Base-by-base conservation (phyloP, 2,888 invertebrate genomes). In the Chirona hameri region DNA sequence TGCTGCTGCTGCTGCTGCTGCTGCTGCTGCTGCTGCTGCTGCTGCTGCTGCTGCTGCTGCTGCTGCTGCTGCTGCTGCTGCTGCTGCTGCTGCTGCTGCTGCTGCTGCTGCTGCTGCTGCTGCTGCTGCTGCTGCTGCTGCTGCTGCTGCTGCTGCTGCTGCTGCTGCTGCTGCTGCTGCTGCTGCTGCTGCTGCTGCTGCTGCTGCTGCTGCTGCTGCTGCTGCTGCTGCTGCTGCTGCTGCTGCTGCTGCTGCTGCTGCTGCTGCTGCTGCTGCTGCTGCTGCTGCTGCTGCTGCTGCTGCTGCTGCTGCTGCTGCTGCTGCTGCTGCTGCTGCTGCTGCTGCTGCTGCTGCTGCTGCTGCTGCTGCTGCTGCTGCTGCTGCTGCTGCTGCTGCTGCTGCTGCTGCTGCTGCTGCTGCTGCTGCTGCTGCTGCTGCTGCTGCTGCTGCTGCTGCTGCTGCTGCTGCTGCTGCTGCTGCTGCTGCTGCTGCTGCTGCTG, bases 111-210 rank as follows among this genome's bases (percentile, higher is more conserved):
- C 79, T 12, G 79, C 24, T 76, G 79, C 24, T 15, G 12, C 24
- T 24, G 79, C 79, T 76, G 24, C 79, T 76, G 14, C 24, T 24
- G 79, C 24, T 76, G 14, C 12, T 39, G 14, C 79, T 15, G 79
- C 79, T 76, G 79, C 79, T 15, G 79, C 79, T 24, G 24, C 79
- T 76, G 24, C 79, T 15, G 12, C 12, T 76, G 24, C 24, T 76
- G 24, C 79, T 15, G 79, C 79, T 76, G 79, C 79, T 39, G 24
- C 79, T 15, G 79, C 14, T 76, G 79, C 79, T 76, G 79, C 79
- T 76, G 24, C 79, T 12, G 79, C 24, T 76, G 79, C 24, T 15
- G 12, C 24, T 24, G 79, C 79, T 76, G 24, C 79, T 76, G 14
- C 24, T 24, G 79, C 24, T 76, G 14, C 12, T 39, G 14, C 79